Percentiles rank a stretch among this genome's conserved stretches.
These are phyloP conservation scores for Periophthalmodon schlosseri DNA, from an alignment of 2,113 vertebrate genomes.

Conservation along the genomic window DNA sequence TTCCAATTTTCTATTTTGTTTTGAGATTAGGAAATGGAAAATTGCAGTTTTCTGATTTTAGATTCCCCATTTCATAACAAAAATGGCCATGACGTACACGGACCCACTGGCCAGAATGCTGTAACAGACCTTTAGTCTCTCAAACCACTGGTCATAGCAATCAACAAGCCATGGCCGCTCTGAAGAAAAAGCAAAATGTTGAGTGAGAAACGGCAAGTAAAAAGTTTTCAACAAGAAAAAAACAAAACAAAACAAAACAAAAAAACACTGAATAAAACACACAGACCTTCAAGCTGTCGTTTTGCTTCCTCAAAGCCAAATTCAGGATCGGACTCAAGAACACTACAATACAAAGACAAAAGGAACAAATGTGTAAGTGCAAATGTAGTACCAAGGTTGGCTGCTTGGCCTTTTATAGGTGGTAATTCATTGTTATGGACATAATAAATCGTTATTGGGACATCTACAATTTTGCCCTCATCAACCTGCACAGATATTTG, in stretches of 20 bases:
- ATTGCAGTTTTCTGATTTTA: too few species aligned
- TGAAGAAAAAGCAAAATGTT: slow-evolving; percentile 44
- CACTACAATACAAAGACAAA: slow-evolving; percentile 69
- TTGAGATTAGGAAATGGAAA: too few species aligned
- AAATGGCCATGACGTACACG: too few species aligned
- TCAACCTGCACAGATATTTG: background rate
- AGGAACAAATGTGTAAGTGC: background rate
- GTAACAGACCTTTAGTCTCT: slow-evolving; percentile 86
- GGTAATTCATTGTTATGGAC: background rate
- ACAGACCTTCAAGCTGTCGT: slow-evolving; percentile 86
- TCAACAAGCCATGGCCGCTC: slow-evolving; percentile 95
- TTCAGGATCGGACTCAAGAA: slow-evolving; percentile 91
- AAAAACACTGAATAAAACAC: background rate
- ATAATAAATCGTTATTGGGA: background rate
- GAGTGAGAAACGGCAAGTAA: background rate
- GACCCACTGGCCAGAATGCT: background rate
- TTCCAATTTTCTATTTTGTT: too few species aligned
- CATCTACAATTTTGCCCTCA: too few species aligned
- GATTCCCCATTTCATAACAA: too few species aligned
- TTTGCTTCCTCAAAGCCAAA: slow-evolving; percentile 98
- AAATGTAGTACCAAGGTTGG: background rate
- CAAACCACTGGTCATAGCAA: slow-evolving; percentile 86
- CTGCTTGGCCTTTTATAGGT: background rate
- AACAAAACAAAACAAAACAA: background rate
- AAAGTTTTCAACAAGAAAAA: background rate